Conservation (phyloP, 2,888 invertebrate genomes). For the Spodoptera littoralis region DNA sequence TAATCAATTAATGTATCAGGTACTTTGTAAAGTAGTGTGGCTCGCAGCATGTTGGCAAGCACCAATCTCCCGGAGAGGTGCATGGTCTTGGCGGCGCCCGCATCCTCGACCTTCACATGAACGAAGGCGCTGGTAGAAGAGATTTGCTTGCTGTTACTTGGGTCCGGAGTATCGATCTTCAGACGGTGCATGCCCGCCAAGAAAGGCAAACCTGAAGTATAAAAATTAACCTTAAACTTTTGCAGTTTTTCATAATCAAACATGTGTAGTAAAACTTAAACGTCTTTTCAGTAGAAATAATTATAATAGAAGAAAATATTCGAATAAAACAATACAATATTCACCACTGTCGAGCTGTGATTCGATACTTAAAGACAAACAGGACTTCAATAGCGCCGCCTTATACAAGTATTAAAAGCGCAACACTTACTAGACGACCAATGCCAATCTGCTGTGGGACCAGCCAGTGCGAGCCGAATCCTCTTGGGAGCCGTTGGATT, state of each 20-base stretch:
- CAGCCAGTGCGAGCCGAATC: constrained; percentile 70
- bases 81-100: constrained; percentile 66
- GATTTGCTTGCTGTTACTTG: constrained; percentile 25
- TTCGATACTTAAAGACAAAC: too few relatives aligned
- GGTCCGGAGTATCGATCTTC: constrained; percentile 60
- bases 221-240: too few relatives aligned
- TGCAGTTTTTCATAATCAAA: too few relatives aligned
- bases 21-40: constrained; percentile 74
- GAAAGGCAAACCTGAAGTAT: constrained; percentile 70
- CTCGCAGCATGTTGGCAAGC: constrained; percentile 76
- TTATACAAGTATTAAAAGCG: too few relatives aligned
- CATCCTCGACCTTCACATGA: constrained; percentile 64
- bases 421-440: constrained; percentile 77
- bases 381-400: too few relatives aligned
- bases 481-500: constrained; percentile 68
- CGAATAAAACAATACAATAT: too few relatives aligned
- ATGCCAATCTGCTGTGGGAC: constrained; percentile 69
- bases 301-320: too few relatives aligned
- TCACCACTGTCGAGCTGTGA: too few relatives aligned
- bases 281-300: too few relatives aligned
- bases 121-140: constrained; percentile 58
- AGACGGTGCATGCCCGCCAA: constrained; percentile 64
- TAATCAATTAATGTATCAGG: background rate
- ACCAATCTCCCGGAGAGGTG: constrained; percentile 70
- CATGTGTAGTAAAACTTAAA: too few relatives aligned